phyloP scores from a whole-genome alignment of 2,113 vertebrate genomes.

The Trinectes maculatus region DNA sequence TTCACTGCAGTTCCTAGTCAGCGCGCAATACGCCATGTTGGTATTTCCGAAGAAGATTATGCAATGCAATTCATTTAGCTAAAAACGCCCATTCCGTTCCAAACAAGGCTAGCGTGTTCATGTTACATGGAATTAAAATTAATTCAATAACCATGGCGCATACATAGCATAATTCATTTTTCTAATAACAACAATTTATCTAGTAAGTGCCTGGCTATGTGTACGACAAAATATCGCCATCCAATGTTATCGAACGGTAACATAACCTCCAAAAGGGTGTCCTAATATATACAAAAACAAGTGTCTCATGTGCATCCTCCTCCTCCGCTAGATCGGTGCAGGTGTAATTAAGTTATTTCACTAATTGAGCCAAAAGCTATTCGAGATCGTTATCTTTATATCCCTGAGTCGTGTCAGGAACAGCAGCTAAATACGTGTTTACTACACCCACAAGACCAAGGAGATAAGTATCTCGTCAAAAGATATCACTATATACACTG shows the following conservation, averaged over 20 bases:
- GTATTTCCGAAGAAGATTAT: constrained; percentile 81
- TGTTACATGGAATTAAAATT: neutral
- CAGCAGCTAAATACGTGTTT: neutral
- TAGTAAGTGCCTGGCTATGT: neutral
- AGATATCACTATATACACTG: constrained; percentile 17
- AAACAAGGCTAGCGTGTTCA: constrained; percentile 40
- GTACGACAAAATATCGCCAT: constrained; percentile 66
- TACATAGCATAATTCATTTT: neutral
- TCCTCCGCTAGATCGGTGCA: neutral
- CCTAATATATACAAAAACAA: constrained; percentile 64
- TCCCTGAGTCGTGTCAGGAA: neutral
- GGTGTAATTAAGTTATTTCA: constrained; percentile 11
- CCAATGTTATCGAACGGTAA: constrained; percentile 48
- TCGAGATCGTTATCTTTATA: neutral
- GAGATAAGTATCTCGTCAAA: neutral
- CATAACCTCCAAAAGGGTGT: constrained; percentile 68
- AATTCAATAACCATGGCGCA: too few species aligned
- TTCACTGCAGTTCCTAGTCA: constrained; percentile 78
- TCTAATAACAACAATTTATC: neutral
- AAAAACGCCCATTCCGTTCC: constrained; percentile 56
- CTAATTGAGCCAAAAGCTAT: neutral
- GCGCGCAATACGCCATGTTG: constrained; percentile 79
- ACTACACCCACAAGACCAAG: neutral
- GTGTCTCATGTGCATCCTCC: neutral
- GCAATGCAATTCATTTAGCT: constrained; percentile 73